phyloP scores from a whole-genome alignment of 2,113 vertebrate species.

The Cepphus grylle region DNA sequence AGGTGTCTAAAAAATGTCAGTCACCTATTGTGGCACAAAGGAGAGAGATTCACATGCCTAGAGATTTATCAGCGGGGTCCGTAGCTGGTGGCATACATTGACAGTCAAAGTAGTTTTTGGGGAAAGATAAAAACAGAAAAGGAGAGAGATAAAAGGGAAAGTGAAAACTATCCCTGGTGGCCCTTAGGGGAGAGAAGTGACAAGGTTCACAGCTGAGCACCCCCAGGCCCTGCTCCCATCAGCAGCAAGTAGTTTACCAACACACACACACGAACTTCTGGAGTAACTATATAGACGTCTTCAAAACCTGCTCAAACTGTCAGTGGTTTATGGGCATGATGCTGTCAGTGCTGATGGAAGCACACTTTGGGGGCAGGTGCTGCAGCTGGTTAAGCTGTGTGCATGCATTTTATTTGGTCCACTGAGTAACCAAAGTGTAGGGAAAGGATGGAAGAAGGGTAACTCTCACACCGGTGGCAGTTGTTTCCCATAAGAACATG shows the following conservation, averaged over 20 bases:
- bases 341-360: background rate
- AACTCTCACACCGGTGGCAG: background rate
- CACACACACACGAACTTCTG: accelerated
- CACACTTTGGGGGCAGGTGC: background rate
- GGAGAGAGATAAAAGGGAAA: background rate
- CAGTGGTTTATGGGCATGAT: background rate
- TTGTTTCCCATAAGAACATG: accelerated
- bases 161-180: background rate
- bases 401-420: background rate
- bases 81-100: background rate
- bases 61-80: background rate
- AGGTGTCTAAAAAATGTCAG: background rate
- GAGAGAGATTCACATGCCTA: background rate
- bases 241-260: background rate
- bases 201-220: background rate
- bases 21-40: background rate
- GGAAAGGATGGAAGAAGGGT: background rate
- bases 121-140: background rate
- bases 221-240: background rate
- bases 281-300: background rate
- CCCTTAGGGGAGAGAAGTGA: background rate
- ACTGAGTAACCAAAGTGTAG: background rate
- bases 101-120: background rate
- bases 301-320: background rate
- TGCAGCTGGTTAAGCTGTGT: background rate